Evolutionary conservation across 2,797 vertebrate species (phyloP).

Genomic region (Alcedo quadribrachys): DNA sequence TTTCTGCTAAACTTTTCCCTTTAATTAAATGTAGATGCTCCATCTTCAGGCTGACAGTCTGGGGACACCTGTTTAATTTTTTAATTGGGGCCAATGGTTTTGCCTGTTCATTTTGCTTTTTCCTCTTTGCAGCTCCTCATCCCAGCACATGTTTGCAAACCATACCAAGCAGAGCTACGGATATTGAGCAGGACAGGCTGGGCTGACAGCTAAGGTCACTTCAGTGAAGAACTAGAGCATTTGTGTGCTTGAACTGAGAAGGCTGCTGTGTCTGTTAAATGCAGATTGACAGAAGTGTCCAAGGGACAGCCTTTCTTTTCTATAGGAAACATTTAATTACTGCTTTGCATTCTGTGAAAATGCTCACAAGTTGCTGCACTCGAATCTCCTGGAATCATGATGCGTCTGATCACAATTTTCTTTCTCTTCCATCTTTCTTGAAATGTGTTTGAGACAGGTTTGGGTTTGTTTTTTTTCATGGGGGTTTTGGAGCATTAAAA

Average conservation of each 20-base stretch:
- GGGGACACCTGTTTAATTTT: conserved; percentile 63
- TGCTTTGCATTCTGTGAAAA: conserved; percentile 43
- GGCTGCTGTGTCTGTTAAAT: conserved; percentile 61
- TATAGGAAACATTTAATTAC: conserved; percentile 68
- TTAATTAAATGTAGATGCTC: conserved; percentile 66
- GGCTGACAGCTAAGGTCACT: conserved; percentile 73
- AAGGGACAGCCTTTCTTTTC: conserved; percentile 57
- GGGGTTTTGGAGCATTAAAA: conserved; percentile 44
- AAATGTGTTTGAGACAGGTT: conserved; percentile 20
- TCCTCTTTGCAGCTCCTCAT: background rate
- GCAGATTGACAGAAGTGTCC: conserved; percentile 66
- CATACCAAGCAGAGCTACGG: background rate
- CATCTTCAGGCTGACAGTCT: conserved; percentile 62
- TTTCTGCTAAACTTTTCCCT: conserved; percentile 65
- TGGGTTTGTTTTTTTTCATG: background rate
- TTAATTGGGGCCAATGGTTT: conserved; percentile 57
- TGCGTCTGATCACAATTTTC: conserved; percentile 13
- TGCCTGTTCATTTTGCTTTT: conserved; percentile 16
- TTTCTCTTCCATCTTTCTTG: background rate
- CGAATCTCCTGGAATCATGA: background rate
- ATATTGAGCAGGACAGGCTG: conserved; percentile 60
- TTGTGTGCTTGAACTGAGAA: conserved; percentile 49
- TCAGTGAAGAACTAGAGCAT: conserved; percentile 9
- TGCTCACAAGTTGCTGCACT: conserved; percentile 1
- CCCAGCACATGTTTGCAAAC: background rate